Evolutionary conservation across 2,797 vertebrate species (phyloP), one percentile per base, ranked within the genome.

Genomic region (Paedocypris micromegethes): DNA sequence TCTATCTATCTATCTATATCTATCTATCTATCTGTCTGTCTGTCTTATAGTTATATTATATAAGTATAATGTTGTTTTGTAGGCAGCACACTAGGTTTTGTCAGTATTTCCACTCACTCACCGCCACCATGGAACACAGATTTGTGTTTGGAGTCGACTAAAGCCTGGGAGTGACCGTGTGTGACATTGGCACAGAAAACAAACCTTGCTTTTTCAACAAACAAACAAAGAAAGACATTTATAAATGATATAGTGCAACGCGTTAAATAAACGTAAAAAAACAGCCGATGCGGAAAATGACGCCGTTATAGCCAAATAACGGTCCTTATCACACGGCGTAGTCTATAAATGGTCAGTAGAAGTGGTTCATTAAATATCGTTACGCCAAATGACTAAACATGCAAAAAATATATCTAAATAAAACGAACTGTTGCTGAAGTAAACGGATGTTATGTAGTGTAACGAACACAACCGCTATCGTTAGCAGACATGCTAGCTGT

Each of bases 111-210:
- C 63, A 53, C 48, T 62, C 89, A 99, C 96, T 99, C 93, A 99
- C 96, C 95, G 78, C 93, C 83, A 74, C 37, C 58, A 43, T 54
- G 86, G 83, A 88, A 82, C 89, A 88, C 82, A 87, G 88, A 85
- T 86, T 91, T 93, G 87, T 88, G 89, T 89, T 88, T 91, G 90
- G 86, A 89, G 89, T 90, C 87, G 86, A 90, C 5, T 87, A 92
- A 90, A 89, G 63, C 91, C 89, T 88, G 90, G 88, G 86, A 81
- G 80, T 73, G 88, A 78, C 85, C 89, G 88, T 88, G 89, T 49
- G 38, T 89, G 84, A 82, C 91, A 86, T 87, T 91, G 86, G 83
- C 86, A 89, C 85, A 90, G 88, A 89, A 88, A 86, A 93, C 89
- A 85, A 92, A 88, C 88, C 88, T 84, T 79, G 90, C 94, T 95